Base-by-base conservation (phyloP, 1,140 invertebrate species). In the Drosophila insularis region DNA sequence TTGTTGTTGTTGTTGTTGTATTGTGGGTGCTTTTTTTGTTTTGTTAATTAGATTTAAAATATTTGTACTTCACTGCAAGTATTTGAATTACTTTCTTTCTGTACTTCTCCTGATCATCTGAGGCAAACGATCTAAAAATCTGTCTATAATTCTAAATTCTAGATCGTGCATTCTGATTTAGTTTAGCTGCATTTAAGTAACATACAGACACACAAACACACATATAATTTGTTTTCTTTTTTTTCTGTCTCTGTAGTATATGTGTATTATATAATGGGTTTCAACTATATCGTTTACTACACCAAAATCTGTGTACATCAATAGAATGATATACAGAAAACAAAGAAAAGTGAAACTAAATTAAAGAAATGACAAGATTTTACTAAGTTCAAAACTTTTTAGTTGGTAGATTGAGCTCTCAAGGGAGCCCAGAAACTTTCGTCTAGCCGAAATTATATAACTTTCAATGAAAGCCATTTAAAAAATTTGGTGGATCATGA, bases 61-160 rank as follows among this genome's bases (percentile, higher is more conserved):
- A 80, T 85, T 87, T 89, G 84, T 89, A 89, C 84, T 89, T 89
- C 67, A 68, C 72, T 87, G 82, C 76, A 89, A 87, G 84, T 89
- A 76, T 89, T 78, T 78, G 27, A 78, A 73, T 78, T 79, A 78
- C 75, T 68, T 73, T 58, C 50, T 56, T 61, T 61, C 50, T 62
- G 68, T 54, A 68, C 73, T 70, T 50, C 43, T 50, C 43, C 17
- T 21, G 19, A 50, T 17, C 5, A 17, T 46, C 43, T 46, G 14
- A 27, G 54, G 73, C 63, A 66, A 50, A 55, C 46, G 21, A 37
- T 32, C 21, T 13, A 63, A 23, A 35, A 63, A 62, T 27, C 35
- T 35, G 59, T 19, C 32, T 14, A 58, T 21, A 21, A 7, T 46
- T 46, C 54, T 27, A 56, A 32, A 8, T 35, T 56, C n/a, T 17